phyloP scores from a whole-genome alignment of 2,797 vertebrate genomes.

The Centroberyx gerrardi region DNA sequence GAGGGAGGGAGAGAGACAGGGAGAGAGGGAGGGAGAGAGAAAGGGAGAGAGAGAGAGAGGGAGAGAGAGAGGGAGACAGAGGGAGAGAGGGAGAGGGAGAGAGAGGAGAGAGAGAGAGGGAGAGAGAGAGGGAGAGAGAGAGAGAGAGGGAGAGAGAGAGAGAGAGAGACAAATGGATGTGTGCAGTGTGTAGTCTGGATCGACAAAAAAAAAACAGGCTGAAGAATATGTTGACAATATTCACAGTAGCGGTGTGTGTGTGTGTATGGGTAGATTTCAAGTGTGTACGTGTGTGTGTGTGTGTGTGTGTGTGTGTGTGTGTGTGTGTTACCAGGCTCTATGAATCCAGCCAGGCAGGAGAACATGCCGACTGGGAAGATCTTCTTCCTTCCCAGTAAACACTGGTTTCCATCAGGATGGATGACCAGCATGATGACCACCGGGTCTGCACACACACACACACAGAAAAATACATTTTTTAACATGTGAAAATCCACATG shows the following conservation, averaged over 20 bases:
- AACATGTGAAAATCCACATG: no score
- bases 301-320: neutral
- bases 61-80: no score
- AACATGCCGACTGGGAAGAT: constrained; percentile 91
- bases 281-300: constrained; percentile 3
- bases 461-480: no score
- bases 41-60: no score
- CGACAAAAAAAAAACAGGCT: no score
- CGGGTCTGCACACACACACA: constrained; percentile 86
- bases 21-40: no score
- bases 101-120: no score
- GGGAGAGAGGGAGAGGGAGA: neutral
- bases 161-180: neutral
- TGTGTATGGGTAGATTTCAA: neutral
- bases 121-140: neutral
- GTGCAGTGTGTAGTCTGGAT: no score
- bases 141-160: neutral
- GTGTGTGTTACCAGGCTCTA: constrained; percentile 90
- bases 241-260: neutral
- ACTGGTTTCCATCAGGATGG: constrained; percentile 94
- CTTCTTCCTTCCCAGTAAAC: constrained; percentile 95
- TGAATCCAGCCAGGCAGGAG: constrained; percentile 95
- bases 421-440: constrained; percentile 98
- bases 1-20: no score
- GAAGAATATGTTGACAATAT: no score